phyloP scores from a whole-genome alignment of 2,113 vertebrate species.

The Paralichthys olivaceus region DNA sequence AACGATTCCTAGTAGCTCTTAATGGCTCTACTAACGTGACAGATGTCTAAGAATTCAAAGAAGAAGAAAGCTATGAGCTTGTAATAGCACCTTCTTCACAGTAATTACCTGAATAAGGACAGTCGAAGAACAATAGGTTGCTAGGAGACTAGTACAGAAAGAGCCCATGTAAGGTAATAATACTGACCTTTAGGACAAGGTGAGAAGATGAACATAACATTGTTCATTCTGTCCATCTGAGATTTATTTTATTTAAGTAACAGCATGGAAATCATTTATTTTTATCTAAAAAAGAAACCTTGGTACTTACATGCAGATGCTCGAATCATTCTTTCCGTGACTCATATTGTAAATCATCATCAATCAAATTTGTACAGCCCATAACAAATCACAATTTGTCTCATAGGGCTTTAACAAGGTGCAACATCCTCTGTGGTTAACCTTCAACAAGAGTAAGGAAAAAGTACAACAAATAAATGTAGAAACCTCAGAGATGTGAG shows the following conservation, averaged over 20 bases:
- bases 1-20: background rate
- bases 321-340: conserved; percentile 29
- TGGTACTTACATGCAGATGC: background rate
- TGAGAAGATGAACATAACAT: conserved; percentile 30
- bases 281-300: too few species aligned
- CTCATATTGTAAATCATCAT: conserved; percentile 12
- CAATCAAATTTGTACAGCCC: too few species aligned
- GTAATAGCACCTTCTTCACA: background rate
- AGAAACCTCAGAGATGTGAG: too few species aligned
- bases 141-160: conserved; percentile 62
- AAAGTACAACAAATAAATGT: too few species aligned
- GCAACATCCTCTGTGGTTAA: too few species aligned
- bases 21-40: background rate
- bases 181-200: conserved; percentile 58
- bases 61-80: conserved; percentile 9
- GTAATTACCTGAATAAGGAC: conserved; percentile 53
- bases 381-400: too few species aligned
- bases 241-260: background rate
- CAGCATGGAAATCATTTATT: background rate
- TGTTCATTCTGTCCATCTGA: conserved; percentile 3
- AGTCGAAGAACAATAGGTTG: conserved; percentile 57
- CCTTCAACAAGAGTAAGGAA: too few species aligned
- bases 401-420: too few species aligned
- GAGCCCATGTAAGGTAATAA: conserved; percentile 40
- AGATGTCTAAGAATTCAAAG: conserved; percentile 8